phyloP scores from a whole-genome alignment of 2,888 invertebrate genomes.

The Celastrina argiolus region DNA sequence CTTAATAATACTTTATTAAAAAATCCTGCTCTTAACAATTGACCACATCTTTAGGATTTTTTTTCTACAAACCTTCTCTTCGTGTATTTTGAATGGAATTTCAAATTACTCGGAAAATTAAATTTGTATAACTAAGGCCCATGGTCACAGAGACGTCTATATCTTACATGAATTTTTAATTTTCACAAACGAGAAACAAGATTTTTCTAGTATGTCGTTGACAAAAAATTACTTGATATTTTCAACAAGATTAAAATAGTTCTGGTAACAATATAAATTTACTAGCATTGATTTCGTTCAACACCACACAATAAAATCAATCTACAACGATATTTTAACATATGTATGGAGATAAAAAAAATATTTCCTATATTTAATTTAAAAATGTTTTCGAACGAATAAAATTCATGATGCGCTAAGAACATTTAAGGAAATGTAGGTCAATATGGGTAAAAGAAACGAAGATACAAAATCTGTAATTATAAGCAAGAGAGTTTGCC shows the following conservation, averaged over 20 bases:
- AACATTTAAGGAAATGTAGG: neutral
- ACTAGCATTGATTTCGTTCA: conserved; percentile 12
- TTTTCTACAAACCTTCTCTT: neutral
- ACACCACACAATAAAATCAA: conserved; percentile 12
- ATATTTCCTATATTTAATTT: conserved; percentile 7
- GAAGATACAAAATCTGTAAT: neutral
- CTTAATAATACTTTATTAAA: neutral
- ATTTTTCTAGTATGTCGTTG: conserved; percentile 1
- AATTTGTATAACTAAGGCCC: neutral
- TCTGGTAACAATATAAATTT: conserved; percentile 13
- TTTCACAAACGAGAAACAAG: neutral
- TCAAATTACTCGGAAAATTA: neutral
- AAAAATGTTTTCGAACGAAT: conserved; percentile 6
- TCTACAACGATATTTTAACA: conserved; percentile 14
- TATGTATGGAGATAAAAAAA: conserved; percentile 16
- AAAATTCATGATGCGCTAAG: neutral
- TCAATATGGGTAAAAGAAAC: conserved; percentile 10
- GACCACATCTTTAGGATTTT: neutral
- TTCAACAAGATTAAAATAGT: conserved; percentile 10
- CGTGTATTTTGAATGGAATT: neutral
- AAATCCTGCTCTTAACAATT: neutral
- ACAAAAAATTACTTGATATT: conserved; percentile 4
- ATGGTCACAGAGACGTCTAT: neutral
- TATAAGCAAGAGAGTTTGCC: neutral
- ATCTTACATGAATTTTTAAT: conserved; percentile 2